Percentiles rank a stretch among this genome's conserved stretches.
phyloP scores from a whole-genome alignment of 1,140 invertebrate genomes.

The Vanessa tameamea region DNA sequence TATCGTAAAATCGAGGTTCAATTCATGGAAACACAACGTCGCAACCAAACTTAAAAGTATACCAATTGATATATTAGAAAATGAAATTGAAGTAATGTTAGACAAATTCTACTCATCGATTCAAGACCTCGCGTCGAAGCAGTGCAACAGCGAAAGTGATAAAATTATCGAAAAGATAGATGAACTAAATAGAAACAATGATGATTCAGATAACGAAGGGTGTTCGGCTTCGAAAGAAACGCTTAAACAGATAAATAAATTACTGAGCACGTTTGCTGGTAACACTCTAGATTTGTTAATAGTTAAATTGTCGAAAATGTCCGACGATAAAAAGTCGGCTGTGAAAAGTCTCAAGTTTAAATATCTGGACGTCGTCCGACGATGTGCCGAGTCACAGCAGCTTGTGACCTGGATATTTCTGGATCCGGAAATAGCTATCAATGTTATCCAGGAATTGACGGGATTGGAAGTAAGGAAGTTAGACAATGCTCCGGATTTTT shows the following conservation, averaged over 20 bases:
- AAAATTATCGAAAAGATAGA: slow-evolving; percentile 63
- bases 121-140: slow-evolving; percentile 62
- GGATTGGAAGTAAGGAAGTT: slow-evolving; percentile 55
- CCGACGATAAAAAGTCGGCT: slow-evolving; percentile 57
- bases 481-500: slow-evolving; percentile 59
- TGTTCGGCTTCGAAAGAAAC: slow-evolving; percentile 58
- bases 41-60: slow-evolving; percentile 66
- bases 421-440: slow-evolving; percentile 62
- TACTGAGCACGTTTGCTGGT: slow-evolving; percentile 57
- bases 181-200: slow-evolving; percentile 48
- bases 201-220: slow-evolving; percentile 52
- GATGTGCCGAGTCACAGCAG: slow-evolving; percentile 64
- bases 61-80: slow-evolving; percentile 63
- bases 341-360: slow-evolving; percentile 69
- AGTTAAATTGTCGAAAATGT: slow-evolving; percentile 66
- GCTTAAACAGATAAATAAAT: slow-evolving; percentile 59
- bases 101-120: slow-evolving; percentile 71
- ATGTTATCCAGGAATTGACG: slow-evolving; percentile 64
- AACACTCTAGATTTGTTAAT: slow-evolving; percentile 68
- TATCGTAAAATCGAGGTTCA: slow-evolving; percentile 59
- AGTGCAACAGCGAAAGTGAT: slow-evolving; percentile 53
- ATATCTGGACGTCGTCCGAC: slow-evolving; percentile 62
- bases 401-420: slow-evolving; percentile 61
- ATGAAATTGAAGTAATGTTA: slow-evolving; percentile 64
- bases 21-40: slow-evolving; percentile 67